Evolutionary conservation across 2,888 invertebrate species (phyloP).

Genomic region (Tiliacea aurago): DNA sequence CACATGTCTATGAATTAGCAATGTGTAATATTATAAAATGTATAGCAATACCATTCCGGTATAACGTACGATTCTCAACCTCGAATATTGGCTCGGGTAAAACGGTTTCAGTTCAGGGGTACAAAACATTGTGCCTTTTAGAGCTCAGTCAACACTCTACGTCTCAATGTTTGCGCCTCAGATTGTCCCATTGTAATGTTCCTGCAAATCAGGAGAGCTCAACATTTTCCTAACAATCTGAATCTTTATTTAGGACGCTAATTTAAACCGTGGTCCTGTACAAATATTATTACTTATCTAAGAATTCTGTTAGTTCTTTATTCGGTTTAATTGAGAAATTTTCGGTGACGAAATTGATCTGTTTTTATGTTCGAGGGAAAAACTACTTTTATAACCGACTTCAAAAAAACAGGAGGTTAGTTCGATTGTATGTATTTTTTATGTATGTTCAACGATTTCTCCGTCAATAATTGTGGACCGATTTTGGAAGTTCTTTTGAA

Average conservation of each 20-base stretch:
- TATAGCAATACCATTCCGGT: constrained; percentile 7
- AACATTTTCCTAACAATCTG: constrained; percentile 67
- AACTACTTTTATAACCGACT: background rate
- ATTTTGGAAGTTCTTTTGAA: too few species aligned
- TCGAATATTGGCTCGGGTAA: constrained; percentile 77
- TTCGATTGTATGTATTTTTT: too few species aligned
- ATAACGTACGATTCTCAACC: background rate
- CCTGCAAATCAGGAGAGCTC: constrained; percentile 66
- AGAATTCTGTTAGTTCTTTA: constrained; percentile 48
- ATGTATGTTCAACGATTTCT: too few species aligned
- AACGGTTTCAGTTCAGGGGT: constrained; percentile 75
- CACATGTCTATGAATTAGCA: constrained; percentile 3
- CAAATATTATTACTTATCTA: constrained; percentile 60
- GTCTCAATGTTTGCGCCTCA: constrained; percentile 59
- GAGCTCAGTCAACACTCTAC: constrained; percentile 77
- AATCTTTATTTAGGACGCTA: constrained; percentile 71
- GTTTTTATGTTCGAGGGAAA: background rate
- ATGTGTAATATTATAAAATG: constrained; percentile 19
- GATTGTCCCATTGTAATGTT: constrained; percentile 64
- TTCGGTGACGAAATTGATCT: constrained; percentile 20
- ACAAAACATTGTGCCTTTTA: constrained; percentile 75
- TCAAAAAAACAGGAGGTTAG: too few species aligned
- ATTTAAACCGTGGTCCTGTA: constrained; percentile 61
- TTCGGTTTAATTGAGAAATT: constrained; percentile 54
- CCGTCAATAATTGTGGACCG: too few species aligned